Evolutionary conservation across 2,797 vertebrate genomes (phyloP).

Genomic region (Microchirus variegatus): DNA sequence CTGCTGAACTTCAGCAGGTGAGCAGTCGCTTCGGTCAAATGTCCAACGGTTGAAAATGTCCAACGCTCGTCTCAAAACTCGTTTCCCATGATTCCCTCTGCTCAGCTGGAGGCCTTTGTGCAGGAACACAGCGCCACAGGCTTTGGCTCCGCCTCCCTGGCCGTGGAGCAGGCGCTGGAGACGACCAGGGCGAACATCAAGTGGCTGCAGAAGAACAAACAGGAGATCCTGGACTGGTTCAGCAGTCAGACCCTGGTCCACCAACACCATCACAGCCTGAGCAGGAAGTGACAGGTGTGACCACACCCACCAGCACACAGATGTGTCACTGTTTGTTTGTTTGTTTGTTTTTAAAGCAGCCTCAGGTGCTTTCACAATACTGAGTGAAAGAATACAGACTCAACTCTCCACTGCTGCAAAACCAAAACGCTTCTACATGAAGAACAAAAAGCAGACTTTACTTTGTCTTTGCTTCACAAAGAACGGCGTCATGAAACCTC

Average conservation of each 20-base stretch:
- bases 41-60: background rate
- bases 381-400: no score
- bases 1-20: slow-evolving; percentile 87
- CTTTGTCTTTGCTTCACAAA: no score
- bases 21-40: slow-evolving; percentile 15
- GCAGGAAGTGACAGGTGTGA: no score
- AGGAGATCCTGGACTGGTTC: slow-evolving; percentile 81
- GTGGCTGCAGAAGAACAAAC: slow-evolving; percentile 85
- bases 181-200: slow-evolving; percentile 86
- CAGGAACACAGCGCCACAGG: slow-evolving; percentile 71
- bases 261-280: no score
- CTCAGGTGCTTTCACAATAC: no score
- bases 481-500: no score
- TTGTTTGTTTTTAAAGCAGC: no score
- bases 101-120: slow-evolving; percentile 86
- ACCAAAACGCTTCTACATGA: no score
- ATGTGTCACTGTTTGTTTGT: no score
- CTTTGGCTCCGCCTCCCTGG: slow-evolving; percentile 85
- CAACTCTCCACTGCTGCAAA: no score
- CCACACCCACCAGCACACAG: no score
- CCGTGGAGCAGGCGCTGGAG: slow-evolving; percentile 90
- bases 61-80: background rate
- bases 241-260: slow-evolving; percentile 13
- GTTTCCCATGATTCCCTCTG: background rate
- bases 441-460: no score